Evolutionary conservation across 2,888 invertebrate genomes (phyloP).

Genomic region (Pheosia gnoma): DNA sequence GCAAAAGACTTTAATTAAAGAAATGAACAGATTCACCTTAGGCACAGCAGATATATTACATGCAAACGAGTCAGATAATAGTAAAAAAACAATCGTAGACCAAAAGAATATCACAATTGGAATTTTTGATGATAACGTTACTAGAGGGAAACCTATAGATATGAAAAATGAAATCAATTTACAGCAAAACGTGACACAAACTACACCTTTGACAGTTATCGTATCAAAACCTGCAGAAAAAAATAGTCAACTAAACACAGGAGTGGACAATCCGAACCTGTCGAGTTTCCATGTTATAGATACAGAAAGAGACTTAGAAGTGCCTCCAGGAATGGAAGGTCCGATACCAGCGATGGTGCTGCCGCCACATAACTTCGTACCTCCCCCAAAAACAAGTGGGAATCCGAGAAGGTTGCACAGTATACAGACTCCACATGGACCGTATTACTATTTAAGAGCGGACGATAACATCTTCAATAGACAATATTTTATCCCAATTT

Average conservation of each 20-base stretch:
- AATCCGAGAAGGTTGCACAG: constrained; percentile 15
- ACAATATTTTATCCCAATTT: constrained; percentile 20
- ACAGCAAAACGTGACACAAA: background rate
- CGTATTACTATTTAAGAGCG: constrained; percentile 27
- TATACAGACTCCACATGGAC: constrained; percentile 23
- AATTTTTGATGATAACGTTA: background rate
- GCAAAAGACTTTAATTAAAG: background rate
- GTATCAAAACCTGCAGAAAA: background rate
- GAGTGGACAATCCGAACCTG: constrained; percentile 58
- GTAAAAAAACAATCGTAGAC: background rate
- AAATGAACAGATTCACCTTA: constrained; percentile 8
- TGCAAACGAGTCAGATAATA: background rate
- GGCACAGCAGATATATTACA: background rate
- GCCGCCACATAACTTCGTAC: constrained; percentile 61
- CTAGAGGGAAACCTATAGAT: background rate
- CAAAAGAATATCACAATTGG: background rate
- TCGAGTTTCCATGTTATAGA: constrained; percentile 72
- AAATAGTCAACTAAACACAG: constrained; percentile 9
- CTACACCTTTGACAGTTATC: background rate
- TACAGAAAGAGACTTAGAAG: constrained; percentile 74
- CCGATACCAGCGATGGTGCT: constrained; percentile 65
- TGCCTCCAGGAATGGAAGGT: constrained; percentile 76
- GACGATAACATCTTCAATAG: constrained; percentile 7
- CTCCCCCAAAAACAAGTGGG: constrained; percentile 17
- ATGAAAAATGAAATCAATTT: background rate